Evolutionary conservation across 2,113 vertebrate species (phyloP), one percentile per base, ranked within the genome.

Genomic region (Thinocorus orbignyianus): DNA sequence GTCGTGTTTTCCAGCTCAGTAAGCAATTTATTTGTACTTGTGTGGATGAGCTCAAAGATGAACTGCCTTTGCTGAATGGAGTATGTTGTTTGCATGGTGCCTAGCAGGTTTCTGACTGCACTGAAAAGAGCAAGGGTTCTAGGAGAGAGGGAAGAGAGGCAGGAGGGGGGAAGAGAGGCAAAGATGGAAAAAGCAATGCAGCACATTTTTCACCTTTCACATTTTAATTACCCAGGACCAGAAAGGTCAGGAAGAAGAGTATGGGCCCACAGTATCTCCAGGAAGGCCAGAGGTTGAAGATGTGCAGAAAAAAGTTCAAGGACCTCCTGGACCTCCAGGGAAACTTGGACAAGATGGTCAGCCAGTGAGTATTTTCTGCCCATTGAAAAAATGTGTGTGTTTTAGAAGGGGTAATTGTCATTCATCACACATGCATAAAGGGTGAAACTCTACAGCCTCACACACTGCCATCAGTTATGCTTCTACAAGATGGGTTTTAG

Each of bases 221-320:
- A 13, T 70, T 86, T 49, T 80, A 31, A 73, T 87, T 87, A 39
- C 22, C 37, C 70, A 95, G 97, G 77, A 9, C 2, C 80, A 93
- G 68, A 98, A 99, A 79, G 98, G 98, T 33, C 97, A 90, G 94
- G 95, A 97, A 73, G 98, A 96, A 81, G 98, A 98, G 6, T 92
- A 91, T 24, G 98, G 97, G 7, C 87, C 97, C 7, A 71, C 97
- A 12, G 98, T 96, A 7, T 95, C 97, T 17, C 96, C 96, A 18
- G 98, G 97, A 81, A 93, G 42, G 6, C 88, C 92, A 60, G 95
- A 74, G 79, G 74, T 88, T n/a, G 98, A 98, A 13, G 98, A 98
- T 3, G 86, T 96, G 24, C 94, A 98, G 55, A 91, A 94, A 39
- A 98, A 98, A 18, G 96, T 96, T n/a, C 96, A 95, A 39, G 98